Percentiles rank a stretch among this genome's conserved stretches.
Evolutionary conservation across 2,113 vertebrate genomes (phyloP).

Genomic region (Anas platyrhynchos): DNA sequence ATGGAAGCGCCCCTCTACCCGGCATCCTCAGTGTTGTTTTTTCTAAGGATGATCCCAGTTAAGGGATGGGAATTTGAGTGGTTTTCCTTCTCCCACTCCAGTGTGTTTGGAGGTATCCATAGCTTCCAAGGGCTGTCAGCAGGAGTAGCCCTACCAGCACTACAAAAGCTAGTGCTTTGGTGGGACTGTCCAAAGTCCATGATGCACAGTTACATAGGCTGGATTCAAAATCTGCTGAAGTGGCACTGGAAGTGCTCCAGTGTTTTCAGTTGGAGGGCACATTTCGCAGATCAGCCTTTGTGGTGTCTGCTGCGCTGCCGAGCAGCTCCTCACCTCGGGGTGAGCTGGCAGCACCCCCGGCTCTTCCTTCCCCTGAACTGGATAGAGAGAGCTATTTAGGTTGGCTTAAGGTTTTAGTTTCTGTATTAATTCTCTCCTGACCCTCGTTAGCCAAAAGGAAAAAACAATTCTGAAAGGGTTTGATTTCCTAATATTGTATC

Average conservation of each 20-base stretch:
- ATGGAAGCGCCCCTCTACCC: neutral
- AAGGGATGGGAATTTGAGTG: neutral
- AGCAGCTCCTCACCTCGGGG: neutral
- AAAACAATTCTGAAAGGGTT: conserved; percentile 66
- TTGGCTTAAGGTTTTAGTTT: conserved; percentile 45
- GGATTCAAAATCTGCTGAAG: conserved; percentile 14
- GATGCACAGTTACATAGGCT: neutral
- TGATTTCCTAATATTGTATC: conserved; percentile 55
- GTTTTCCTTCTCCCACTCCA: neutral
- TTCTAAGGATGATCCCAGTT: neutral
- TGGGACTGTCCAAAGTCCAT: neutral
- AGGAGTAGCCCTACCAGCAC: neutral
- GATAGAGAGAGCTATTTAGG: neutral
- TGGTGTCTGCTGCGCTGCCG: neutral
- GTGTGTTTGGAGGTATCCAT: neutral
- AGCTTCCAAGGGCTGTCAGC: neutral
- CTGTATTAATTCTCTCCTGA: conserved; percentile 66
- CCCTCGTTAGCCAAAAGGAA: conserved; percentile 72
- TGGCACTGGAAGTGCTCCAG: neutral
- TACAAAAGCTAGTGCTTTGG: neutral
- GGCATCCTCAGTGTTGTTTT: neutral
- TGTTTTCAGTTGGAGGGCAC: neutral
- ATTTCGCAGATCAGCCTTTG: conserved; percentile 41
- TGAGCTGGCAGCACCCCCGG: neutral
- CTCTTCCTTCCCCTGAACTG: neutral